Evolutionary conservation across 2,797 vertebrate species (phyloP), one percentile per base, ranked within the genome.

Genomic region (Phoebastria nigripes): DNA sequence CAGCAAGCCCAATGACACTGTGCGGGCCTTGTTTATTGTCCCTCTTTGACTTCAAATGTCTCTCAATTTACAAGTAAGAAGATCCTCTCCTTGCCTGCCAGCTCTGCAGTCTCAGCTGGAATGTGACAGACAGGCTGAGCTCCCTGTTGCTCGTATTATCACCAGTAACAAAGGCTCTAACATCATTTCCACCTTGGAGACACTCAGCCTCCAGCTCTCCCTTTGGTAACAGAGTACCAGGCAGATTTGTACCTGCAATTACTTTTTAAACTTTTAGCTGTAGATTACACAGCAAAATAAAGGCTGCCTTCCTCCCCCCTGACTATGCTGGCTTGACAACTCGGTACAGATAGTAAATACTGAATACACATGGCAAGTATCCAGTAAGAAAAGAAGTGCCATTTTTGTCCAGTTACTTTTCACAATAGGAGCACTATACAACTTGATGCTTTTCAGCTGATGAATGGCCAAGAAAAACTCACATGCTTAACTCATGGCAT

Each of bases 51-150:
- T 82, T 49, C 62, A 59, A 35, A 66, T 54, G 46, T 92, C 94
- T 96, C 82, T 96, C 95, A 90, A 79, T 90, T 96, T 96, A 94
- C 96, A 91, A 33, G 96, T 93, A 96, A 96, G 87, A 90, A 79
- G 96, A 96, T 97, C 96, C 96, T 90, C 28, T 58, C 70, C 79
- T 70, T 79, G 82, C 76, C 73, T 96, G 93, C 96, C 96, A 96
- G 94, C 89, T 83, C 93, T 15, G 67, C 91, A 37, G 72, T 5
- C 90, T 82, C 87, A 67, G 90, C 59, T 71, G 85, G 56, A 76
- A 37, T 82, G 74, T 54, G 94, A 89, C 67, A 91, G 89, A 92
- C 91, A 51, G 74, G 74, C 92, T 71, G 87, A 87, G 89, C 74
- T 93, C 41, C 56, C 49, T 15, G 4, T n/a, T 25, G 67, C 93